A percentile compares a stretch with the other conserved stretches of the same genome.
phyloP scores from a whole-genome alignment of 2,113 vertebrate genomes.

The Camelus dromedarius region DNA sequence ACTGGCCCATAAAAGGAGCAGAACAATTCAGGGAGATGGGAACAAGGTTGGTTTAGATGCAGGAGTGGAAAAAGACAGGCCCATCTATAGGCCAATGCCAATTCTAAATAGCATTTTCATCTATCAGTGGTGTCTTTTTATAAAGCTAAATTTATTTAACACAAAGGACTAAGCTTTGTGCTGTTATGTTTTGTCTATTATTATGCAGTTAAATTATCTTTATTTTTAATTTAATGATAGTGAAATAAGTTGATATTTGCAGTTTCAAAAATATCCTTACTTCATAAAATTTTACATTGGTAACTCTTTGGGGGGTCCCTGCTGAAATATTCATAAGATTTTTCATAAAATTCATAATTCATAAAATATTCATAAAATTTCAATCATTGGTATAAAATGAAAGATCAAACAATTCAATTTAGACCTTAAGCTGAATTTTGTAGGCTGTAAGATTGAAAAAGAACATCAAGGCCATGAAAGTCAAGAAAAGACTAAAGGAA shows the following conservation, averaged over 20 bases:
- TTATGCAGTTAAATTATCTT: neutral
- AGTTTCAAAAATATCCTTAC: conserved; percentile 24
- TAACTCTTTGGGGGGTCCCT: neutral
- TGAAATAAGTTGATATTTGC: neutral
- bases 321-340: neutral
- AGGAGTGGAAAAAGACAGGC: neutral
- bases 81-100: neutral
- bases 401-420: conserved; percentile 50
- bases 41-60: conserved; percentile 1
- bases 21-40: neutral
- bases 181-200: neutral
- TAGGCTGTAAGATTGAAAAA: conserved; percentile 28
- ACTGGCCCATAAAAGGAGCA: neutral
- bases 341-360: neutral
- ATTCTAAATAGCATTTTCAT: neutral
- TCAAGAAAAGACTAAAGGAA: conserved; percentile 42
- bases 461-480: conserved; percentile 21
- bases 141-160: neutral
- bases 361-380: neutral
- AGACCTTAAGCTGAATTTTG: conserved; percentile 22
- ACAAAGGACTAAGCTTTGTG: neutral
- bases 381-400: conserved; percentile 14
- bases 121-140: neutral
- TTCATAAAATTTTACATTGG: conserved; percentile 18
- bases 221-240: neutral